phyloP scores from a whole-genome alignment of 2,888 invertebrate species.

The Thelaira solivaga region DNA sequence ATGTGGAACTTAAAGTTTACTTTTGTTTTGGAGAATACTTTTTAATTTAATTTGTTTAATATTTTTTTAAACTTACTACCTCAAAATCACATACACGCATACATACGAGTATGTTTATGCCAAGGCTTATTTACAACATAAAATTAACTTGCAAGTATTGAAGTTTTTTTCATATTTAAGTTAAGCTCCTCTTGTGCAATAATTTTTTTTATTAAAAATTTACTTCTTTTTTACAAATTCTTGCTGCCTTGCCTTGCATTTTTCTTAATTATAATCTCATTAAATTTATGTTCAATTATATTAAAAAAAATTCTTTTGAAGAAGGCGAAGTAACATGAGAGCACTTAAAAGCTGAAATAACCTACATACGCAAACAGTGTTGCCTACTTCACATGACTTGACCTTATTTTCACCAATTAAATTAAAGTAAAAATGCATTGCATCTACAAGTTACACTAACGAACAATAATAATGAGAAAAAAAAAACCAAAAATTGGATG shows the following conservation, averaged over 20 bases:
- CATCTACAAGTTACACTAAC: conserved; percentile 2
- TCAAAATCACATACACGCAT: too few relatives aligned
- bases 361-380: not conserved
- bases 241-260: too few relatives aligned
- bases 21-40: too few relatives aligned
- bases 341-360: conserved; percentile 4
- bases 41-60: too few relatives aligned
- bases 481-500: not conserved
- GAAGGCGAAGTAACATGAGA: not conserved
- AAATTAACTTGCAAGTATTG: too few relatives aligned
- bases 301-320: not conserved
- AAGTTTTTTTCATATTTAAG: too few relatives aligned
- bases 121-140: too few relatives aligned
- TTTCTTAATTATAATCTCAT: not conserved
- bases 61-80: too few relatives aligned
- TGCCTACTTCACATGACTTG: conserved; percentile 18
- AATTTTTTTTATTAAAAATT: too few relatives aligned
- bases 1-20: too few relatives aligned
- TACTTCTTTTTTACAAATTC: not conserved
- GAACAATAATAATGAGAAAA: not conserved
- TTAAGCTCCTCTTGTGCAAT: too few relatives aligned
- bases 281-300: not conserved
- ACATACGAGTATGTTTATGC: too few relatives aligned
- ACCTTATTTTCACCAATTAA: conserved; percentile 17
- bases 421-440: conserved; percentile 18